Conservation (phyloP, 2,797 vertebrate genomes). For the Anguilla obscura region DNA sequence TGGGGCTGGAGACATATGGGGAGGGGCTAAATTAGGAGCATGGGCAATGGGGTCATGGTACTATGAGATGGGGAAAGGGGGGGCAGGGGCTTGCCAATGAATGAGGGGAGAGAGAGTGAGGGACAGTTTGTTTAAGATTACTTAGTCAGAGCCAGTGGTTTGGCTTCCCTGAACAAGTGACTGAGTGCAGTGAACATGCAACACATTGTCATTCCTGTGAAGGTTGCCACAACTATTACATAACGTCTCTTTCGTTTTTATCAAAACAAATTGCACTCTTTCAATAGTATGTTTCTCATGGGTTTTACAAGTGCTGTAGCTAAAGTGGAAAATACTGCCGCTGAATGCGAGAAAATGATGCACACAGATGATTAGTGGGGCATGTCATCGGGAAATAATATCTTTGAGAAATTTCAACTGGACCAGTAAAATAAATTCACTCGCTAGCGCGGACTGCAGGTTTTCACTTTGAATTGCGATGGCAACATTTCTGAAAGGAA, state of each 20-base stretch:
- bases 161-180: neutral
- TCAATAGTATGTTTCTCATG: neutral
- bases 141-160: neutral
- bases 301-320: neutral
- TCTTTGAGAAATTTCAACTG: neutral
- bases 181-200: neutral
- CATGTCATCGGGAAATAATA: neutral
- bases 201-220: neutral
- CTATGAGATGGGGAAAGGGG: neutral
- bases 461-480: neutral
- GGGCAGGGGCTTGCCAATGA: neutral
- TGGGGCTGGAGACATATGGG: too few relatives aligned
- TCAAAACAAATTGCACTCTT: neutral
- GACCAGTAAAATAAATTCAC: neutral
- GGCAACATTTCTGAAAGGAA: neutral
- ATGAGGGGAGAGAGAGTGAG: neutral
- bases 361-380: neutral
- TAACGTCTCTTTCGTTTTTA: neutral
- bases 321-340: neutral
- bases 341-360: neutral
- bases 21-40: too few relatives aligned
- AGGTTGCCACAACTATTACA: neutral
- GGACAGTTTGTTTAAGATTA: neutral
- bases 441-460: neutral
- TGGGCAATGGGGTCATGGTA: too few relatives aligned